A percentile compares a stretch with the other conserved stretches of the same genome.
Conservation (phyloP, 2,888 invertebrate species). For the Masnerella sp. region DNA sequence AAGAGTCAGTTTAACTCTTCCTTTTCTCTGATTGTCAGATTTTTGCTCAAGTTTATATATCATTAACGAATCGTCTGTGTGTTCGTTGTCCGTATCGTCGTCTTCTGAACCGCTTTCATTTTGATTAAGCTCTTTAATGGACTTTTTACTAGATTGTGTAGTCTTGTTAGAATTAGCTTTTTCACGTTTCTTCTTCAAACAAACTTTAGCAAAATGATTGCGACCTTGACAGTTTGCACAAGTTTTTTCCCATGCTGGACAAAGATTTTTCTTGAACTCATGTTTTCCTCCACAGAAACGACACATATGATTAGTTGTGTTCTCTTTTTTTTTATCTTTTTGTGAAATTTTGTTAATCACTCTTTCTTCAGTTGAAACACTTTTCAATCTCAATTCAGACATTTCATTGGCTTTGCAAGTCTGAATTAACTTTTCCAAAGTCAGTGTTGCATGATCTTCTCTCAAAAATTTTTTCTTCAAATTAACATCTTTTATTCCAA, state of each 20-base stretch:
- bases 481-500: slow-evolving; percentile 17
- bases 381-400: slow-evolving; percentile 3
- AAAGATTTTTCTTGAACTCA: slow-evolving; percentile 11
- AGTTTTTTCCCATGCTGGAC: slow-evolving; percentile 25
- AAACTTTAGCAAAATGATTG: slow-evolving; percentile 13
- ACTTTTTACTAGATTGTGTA: too few species aligned
- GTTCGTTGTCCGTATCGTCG: background rate
- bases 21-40: background rate
- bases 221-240: slow-evolving; percentile 2
- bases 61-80: background rate
- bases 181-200: slow-evolving; percentile 16
- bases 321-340: too few species aligned
- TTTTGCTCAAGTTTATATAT: slow-evolving; percentile 6
- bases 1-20: background rate
- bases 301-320: too few species aligned
- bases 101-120: too few species aligned
- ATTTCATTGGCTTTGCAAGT: slow-evolving; percentile 16
- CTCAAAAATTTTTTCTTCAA: slow-evolving; percentile 23
- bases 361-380: background rate
- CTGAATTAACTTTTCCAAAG: slow-evolving; percentile 3
- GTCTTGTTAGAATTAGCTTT: too few species aligned
- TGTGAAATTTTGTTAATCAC: slow-evolving; percentile 4
- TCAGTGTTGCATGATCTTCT: background rate
- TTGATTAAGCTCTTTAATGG: background rate
- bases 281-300: slow-evolving; percentile 14